These are phyloP conservation scores for Polypterus senegalus DNA, from an alignment of 2,113 vertebrate species.

Conservation along the genomic window DNA sequence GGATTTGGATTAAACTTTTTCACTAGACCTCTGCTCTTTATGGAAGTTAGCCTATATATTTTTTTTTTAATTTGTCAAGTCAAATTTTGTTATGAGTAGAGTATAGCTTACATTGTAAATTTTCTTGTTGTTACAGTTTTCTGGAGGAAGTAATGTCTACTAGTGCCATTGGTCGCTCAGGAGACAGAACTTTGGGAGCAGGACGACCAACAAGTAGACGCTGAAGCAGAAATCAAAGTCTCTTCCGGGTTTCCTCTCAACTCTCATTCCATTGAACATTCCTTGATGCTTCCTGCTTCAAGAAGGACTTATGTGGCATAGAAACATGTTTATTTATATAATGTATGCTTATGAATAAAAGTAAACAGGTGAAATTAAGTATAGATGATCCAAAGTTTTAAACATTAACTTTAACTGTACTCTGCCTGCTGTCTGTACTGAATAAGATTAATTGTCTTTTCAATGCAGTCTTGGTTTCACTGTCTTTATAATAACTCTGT, in stretches of 20 bases:
- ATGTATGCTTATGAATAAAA: too few relatives aligned
- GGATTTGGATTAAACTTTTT: background rate
- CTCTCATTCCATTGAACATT: too few relatives aligned
- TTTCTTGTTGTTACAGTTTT: constrained; percentile 41
- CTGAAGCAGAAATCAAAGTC: constrained; percentile 18
- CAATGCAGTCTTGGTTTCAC: too few relatives aligned
- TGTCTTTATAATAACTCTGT: too few relatives aligned
- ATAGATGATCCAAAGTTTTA: too few relatives aligned
- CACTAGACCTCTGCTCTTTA: background rate
- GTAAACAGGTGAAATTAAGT: too few relatives aligned
- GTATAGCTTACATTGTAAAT: background rate
- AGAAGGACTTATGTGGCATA: too few relatives aligned
- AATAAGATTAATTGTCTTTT: too few relatives aligned
- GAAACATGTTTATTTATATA: too few relatives aligned
- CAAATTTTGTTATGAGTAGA: constrained; percentile 6
- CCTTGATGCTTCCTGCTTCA: too few relatives aligned
- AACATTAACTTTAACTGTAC: too few relatives aligned
- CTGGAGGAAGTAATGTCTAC: constrained; percentile 52
- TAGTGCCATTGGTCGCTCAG: constrained; percentile 35
- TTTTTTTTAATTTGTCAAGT: background rate
- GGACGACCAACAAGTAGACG: constrained; percentile 33
- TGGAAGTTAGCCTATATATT: background rate
- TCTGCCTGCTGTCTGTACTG: too few relatives aligned
- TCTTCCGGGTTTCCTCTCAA: background rate
- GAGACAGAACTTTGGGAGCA: constrained; percentile 25